Conservation (phyloP, 2,113 vertebrate species). For the Recurvirostra avosetta region DNA sequence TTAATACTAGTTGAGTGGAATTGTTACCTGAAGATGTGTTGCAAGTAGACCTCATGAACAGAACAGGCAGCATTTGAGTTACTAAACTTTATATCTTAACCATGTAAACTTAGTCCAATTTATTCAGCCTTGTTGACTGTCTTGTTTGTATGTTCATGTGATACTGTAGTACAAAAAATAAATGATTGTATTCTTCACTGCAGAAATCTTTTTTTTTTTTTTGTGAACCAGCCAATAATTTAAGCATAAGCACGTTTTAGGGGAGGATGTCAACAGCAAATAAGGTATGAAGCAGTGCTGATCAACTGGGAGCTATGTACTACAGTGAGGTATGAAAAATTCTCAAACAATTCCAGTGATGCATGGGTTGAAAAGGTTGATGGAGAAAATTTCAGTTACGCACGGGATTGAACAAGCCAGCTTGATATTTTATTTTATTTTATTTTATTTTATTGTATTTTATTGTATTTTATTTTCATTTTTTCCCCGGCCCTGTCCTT, state of each 20-base stretch:
- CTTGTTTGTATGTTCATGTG: background rate
- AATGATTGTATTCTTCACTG: background rate
- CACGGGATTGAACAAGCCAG: background rate
- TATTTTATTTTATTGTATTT: background rate
- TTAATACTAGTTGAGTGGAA: background rate
- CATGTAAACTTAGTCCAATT: background rate
- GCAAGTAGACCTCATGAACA: background rate
- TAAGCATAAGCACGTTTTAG: background rate
- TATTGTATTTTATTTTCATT: background rate
- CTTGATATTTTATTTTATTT: background rate
- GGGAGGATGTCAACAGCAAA: background rate
- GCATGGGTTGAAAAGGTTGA: background rate
- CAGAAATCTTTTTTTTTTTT: background rate
- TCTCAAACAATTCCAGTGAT: background rate
- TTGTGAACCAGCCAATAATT: background rate
- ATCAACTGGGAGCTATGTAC: background rate
- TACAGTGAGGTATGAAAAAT: background rate
- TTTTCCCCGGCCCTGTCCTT: background rate
- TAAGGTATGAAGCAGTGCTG: background rate
- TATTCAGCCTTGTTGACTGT: background rate
- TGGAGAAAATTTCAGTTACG: background rate
- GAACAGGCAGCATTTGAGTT: background rate
- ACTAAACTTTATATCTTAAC: background rate
- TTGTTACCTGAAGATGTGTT: background rate
- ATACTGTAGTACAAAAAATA: background rate